A percentile compares a stretch with the other conserved stretches of the same genome.
Evolutionary conservation across 2,888 invertebrate species (phyloP).

Genomic region (Ptychoptera contaminata): DNA sequence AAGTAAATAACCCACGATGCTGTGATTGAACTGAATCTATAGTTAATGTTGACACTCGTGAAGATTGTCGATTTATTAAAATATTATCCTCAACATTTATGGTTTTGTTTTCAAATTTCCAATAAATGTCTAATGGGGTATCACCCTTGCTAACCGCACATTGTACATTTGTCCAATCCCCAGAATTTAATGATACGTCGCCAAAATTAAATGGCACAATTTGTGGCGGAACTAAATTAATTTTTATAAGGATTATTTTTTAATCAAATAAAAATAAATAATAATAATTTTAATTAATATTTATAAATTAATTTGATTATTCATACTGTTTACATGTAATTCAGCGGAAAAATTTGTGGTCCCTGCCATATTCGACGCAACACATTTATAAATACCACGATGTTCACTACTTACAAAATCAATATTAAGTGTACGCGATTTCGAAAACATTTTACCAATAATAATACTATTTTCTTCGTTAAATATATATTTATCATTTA

Average conservation of each 20-base stretch:
- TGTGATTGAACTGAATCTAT: conserved; percentile 43
- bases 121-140: conserved; percentile 46
- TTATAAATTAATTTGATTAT: too few species aligned
- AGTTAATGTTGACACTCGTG: conserved; percentile 39
- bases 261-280: neutral
- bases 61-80: conserved; percentile 26
- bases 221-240: conserved; percentile 34
- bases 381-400: conserved; percentile 41
- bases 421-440: conserved; percentile 39
- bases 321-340: conserved; percentile 20
- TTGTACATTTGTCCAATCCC: conserved; percentile 37
- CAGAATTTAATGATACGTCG: conserved; percentile 35
- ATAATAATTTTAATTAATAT: conserved; percentile 4
- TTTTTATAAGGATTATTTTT: too few species aligned
- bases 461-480: conserved; percentile 31
- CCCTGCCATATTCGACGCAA: conserved; percentile 42
- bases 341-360: conserved; percentile 28
- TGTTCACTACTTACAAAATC: conserved; percentile 37
- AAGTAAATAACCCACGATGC: conserved; percentile 49
- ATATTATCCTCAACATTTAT: conserved; percentile 25
- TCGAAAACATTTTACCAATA: conserved; percentile 32
- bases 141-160: conserved; percentile 47
- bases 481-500: conserved; percentile 45
- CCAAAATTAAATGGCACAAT: conserved; percentile 40
- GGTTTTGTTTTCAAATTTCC: conserved; percentile 37